phyloP scores from a whole-genome alignment of 2,888 invertebrate genomes.

The Stenurella melanura region DNA sequence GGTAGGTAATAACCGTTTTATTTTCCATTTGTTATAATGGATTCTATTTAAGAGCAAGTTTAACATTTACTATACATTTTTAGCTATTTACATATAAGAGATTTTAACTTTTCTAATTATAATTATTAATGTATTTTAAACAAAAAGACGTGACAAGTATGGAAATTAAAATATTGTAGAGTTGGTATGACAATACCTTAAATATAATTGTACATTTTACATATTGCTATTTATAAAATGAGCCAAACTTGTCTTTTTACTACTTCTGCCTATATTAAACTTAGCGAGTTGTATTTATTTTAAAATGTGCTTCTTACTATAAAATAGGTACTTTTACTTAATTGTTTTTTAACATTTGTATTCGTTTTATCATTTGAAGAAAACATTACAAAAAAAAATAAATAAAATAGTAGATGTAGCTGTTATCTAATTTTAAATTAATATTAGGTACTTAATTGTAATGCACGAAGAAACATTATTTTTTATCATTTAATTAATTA shows the following conservation, averaged over 20 bases:
- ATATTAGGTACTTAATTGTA: conserved; percentile 12
- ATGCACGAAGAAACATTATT: conserved; percentile 21
- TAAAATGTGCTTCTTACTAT: background rate
- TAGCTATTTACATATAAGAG: conserved; percentile 14
- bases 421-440: conserved; percentile 60
- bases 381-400: background rate
- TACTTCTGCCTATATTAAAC: background rate
- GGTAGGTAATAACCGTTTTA: no score
- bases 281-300: background rate
- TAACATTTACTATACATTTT: conserved; percentile 3
- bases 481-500: background rate
- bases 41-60: conserved; percentile 15
- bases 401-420: conserved; percentile 49
- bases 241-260: conserved; percentile 12
- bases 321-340: background rate
- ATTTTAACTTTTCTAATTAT: conserved; percentile 30
- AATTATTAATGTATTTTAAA: conserved; percentile 26
- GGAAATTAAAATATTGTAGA: conserved; percentile 40
- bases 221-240: conserved; percentile 24
- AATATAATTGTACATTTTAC: conserved; percentile 24
- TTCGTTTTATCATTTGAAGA: background rate
- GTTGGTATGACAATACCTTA: conserved; percentile 55
- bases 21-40: background rate
- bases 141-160: conserved; percentile 37
- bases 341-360: conserved; percentile 22